Conservation (phyloP, 2,113 vertebrate genomes). For the Gavialis gangeticus region DNA sequence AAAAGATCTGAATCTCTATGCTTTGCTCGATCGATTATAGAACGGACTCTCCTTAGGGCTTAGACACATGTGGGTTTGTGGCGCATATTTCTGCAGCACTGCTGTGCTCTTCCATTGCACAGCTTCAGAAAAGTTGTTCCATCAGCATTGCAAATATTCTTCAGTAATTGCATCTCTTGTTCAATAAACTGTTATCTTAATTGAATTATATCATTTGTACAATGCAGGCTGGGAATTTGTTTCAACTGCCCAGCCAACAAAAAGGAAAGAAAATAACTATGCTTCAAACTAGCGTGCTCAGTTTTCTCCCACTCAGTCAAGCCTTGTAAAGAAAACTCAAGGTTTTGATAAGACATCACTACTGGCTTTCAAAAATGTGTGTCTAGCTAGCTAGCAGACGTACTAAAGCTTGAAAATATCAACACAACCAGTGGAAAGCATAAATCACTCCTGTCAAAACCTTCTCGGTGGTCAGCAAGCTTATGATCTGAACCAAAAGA, state of each 20-base stretch:
- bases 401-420: background rate
- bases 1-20: too few relatives aligned
- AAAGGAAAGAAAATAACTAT: background rate
- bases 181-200: background rate
- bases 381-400: background rate
- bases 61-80: background rate
- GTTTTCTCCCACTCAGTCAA: too few relatives aligned
- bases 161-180: background rate
- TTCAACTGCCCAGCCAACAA: background rate
- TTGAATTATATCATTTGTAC: background rate
- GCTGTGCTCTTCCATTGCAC: background rate
- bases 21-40: background rate
- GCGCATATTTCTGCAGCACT: background rate
- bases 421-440: background rate
- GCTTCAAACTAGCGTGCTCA: background rate
- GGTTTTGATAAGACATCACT: background rate
- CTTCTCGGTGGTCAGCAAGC: background rate
- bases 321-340: background rate
- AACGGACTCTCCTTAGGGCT: background rate
- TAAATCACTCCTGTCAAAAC: background rate
- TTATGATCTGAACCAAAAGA: background rate
- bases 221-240: too few relatives aligned
- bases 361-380: background rate
- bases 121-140: background rate
- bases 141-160: background rate